Base-by-base conservation (phyloP, 2,797 vertebrate genomes). In the Crax fasciolata region DNA sequence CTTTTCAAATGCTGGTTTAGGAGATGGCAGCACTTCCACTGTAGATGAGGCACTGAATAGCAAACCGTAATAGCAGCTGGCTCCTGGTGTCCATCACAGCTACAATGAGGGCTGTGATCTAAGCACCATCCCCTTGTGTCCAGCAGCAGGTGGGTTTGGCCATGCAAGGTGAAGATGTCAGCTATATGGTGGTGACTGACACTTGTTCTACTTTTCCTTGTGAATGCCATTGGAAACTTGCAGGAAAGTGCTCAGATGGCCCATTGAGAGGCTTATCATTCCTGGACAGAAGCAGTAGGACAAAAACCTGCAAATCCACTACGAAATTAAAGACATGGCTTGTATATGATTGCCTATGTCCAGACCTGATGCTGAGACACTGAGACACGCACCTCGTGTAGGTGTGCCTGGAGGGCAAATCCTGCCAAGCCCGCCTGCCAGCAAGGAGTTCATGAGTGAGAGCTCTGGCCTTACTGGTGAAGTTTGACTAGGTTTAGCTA, bases 41-140 rank as follows among this genome's bases (percentile, higher is more conserved):
- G 85, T 43, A 75, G 87, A 95, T 78, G 49, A 96, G 84, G 94
- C 84, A 91, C 95, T 74, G 87, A 67, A 51, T 12, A 71, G 49
- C 25, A 63, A 24, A 71, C 65, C 24, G 38, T 4, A 2, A 25
- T 15, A 19, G 14, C 59, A 80, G 78, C 68, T 49, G 75, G 59
- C 71, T 84, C 55, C 49, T 51, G 17, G 2, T 28, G 71, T n/a
- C 35, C 80, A 30, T 61, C 0, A 0, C 76, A 83, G 73, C 44
- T 13, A 8, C 43, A 65, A 28, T 17, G 11, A 38, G 49, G 16
- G 58, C 6, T 57, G 49, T 81, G 90, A 83, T 95, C 88, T 68
- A 88, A 90, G 85, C 49, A 46, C 77, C 76, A 13, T 4, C 57
- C 21, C 49, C 48, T 30, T 9, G 77, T 66, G 86, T 27, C 74